Evolutionary conservation across 2,113 vertebrate species (phyloP), one percentile per base, ranked within the genome.

Genomic region (Parus major): DNA sequence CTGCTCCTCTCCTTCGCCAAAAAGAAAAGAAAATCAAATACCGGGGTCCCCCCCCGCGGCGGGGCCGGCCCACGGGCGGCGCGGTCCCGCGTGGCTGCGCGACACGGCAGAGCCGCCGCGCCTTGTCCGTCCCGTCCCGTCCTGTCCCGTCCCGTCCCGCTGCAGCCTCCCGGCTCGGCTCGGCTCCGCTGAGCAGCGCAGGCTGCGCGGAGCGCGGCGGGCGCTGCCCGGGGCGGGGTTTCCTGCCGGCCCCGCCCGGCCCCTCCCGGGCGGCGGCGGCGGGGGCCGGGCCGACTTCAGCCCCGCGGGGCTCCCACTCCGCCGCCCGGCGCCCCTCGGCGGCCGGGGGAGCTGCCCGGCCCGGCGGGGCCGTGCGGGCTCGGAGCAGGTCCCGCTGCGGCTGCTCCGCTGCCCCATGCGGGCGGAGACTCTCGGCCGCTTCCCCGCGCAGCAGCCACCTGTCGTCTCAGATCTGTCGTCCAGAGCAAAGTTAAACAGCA

Each of bases 1-100:
- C 97, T 97, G 97, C 65, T 70, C 72, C 14, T 36, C 84, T 72
- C 53, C 46, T 70, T 47, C 50, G 15, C 46, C 17, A 56, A 63
- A 86, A 55, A 46, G n/a, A 50, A 15, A 49, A 33, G 33, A 76
- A 57, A 86, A 56, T 10, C 15, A 44, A 76, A 70, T 28, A n/a
- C 70, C 36, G 49, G 36, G n/a, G 49, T 9, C 18, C 12, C n/a
- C n/a, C 11, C 64, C 35, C 36, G 39, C 25, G 20, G 53, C 59
- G 33, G 42, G 42, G 36, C 56, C 22, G 50, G 23, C 60, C 42
- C 59, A 12, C 23, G 63, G 28, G 28, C 29, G 35, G n/a, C 64
- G 33, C 47, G 36, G 53, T 72, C 82, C 82, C 69, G 59, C 42
- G 57, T 41, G 85, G 55, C 69, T 69, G 47, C 12, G 41, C 55